phyloP scores from a whole-genome alignment of 2,797 vertebrate genomes.

The Aldrovandia affinis region DNA sequence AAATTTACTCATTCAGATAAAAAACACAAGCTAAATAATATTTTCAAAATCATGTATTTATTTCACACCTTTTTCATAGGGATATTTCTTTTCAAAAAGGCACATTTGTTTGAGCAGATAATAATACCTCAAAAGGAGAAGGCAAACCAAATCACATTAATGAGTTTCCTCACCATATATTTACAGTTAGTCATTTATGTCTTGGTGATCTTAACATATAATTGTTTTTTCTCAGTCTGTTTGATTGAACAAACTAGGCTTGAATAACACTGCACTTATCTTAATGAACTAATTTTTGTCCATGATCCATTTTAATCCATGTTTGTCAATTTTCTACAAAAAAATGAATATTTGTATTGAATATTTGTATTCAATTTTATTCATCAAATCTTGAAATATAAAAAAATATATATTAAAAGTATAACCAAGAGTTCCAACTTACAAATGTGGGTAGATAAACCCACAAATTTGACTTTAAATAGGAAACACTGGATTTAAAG shows the following conservation, averaged over 20 bases:
- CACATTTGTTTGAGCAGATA: not conserved
- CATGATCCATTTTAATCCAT: not conserved
- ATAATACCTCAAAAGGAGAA: not conserved
- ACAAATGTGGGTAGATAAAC: not conserved
- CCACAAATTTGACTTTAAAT: not conserved
- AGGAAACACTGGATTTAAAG: not conserved
- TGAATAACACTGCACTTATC: not conserved
- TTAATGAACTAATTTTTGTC: not conserved
- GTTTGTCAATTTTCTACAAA: not conserved
- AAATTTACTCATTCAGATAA: not conserved
- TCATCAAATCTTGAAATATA: not conserved
- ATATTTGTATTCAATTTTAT: not conserved
- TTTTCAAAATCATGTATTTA: slow-evolving; percentile 8
- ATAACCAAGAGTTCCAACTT: not conserved
- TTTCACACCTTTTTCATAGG: not conserved
- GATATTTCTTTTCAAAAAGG: slow-evolving; percentile 5
- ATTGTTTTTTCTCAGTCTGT: too few species aligned
- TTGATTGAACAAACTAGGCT: not conserved
- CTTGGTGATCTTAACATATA: too few species aligned
- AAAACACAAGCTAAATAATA: not conserved
- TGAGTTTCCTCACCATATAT: not conserved
- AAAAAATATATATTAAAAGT: not conserved
- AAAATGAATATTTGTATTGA: too few species aligned
- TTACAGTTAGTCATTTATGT: too few species aligned
- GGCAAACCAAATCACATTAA: not conserved